A percentile compares a stretch with the other conserved stretches of the same genome.
phyloP scores from a whole-genome alignment of 2,797 vertebrate species.

The Myiotriccus ornatus region DNA sequence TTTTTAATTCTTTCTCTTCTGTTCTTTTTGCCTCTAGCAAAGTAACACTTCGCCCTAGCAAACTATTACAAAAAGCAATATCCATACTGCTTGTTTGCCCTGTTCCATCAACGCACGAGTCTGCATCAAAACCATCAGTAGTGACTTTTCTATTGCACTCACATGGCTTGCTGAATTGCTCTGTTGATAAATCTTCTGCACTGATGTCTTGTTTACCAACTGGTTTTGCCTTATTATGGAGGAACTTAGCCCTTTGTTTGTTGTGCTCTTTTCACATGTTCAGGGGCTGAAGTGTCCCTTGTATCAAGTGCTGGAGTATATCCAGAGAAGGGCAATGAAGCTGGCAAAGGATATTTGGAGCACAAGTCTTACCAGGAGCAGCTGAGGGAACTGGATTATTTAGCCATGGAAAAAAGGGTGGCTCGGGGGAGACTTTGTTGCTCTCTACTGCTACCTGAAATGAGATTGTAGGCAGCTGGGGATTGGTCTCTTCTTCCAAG shows the following conservation, averaged over 20 bases:
- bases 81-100: neutral
- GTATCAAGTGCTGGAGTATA: neutral
- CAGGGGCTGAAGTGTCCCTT: neutral
- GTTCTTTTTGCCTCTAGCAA: conserved; percentile 43
- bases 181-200: neutral
- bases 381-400: neutral
- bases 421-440: fast-evolving
- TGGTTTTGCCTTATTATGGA: neutral
- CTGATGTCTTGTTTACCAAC: neutral
- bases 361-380: fast-evolving
- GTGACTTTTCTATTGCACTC: neutral
- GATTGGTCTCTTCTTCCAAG: neutral
- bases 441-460: neutral
- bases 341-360: neutral
- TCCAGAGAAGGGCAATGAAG: neutral
- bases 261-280: neutral
- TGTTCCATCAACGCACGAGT: neutral
- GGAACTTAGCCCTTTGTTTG: neutral
- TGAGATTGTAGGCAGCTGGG: neutral
- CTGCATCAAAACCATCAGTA: neutral
- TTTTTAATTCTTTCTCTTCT: conserved; percentile 65
- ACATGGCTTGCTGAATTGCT: neutral
- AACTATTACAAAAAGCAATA: conserved; percentile 19
- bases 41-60: neutral
- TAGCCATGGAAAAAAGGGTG: neutral